phyloP scores from a whole-genome alignment of 2,888 invertebrate genomes.

The Torymus auratus region DNA sequence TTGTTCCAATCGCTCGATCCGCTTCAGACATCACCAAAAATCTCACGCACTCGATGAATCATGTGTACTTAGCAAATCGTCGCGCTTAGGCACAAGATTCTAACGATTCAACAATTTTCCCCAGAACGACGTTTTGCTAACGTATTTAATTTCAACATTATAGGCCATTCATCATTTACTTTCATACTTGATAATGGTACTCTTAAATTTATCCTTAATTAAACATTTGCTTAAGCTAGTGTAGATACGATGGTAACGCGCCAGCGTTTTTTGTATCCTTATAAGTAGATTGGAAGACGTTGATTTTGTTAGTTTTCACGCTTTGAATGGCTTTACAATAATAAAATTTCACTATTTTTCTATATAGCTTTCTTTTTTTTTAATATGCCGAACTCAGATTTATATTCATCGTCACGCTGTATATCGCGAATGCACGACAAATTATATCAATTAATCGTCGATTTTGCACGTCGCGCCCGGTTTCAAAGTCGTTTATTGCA shows the following conservation, averaged over 20 bases:
- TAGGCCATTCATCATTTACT: background rate
- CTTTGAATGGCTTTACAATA: slow-evolving; percentile 17
- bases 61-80: background rate
- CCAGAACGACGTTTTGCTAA: background rate
- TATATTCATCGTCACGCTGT: slow-evolving; percentile 42
- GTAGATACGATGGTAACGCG: slow-evolving; percentile 2
- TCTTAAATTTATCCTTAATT: slow-evolving; percentile 14
- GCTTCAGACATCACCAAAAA: background rate
- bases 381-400: slow-evolving; percentile 25
- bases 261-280: background rate
- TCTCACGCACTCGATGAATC: background rate
- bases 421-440: slow-evolving; percentile 61
- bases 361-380: too few species aligned
- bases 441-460: slow-evolving; percentile 57
- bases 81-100: background rate
- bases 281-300: slow-evolving; percentile 52
- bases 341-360: slow-evolving; percentile 25
- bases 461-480: slow-evolving; percentile 64
- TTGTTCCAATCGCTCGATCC: background rate
- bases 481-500: slow-evolving; percentile 72
- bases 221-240: slow-evolving; percentile 19
- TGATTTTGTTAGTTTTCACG: slow-evolving; percentile 44
- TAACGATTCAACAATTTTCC: background rate
- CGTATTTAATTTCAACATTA: background rate
- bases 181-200: slow-evolving; percentile 3